Base-by-base conservation (phyloP, 2,797 vertebrate species). In the Schizopygopsis malacanthus region DNA sequence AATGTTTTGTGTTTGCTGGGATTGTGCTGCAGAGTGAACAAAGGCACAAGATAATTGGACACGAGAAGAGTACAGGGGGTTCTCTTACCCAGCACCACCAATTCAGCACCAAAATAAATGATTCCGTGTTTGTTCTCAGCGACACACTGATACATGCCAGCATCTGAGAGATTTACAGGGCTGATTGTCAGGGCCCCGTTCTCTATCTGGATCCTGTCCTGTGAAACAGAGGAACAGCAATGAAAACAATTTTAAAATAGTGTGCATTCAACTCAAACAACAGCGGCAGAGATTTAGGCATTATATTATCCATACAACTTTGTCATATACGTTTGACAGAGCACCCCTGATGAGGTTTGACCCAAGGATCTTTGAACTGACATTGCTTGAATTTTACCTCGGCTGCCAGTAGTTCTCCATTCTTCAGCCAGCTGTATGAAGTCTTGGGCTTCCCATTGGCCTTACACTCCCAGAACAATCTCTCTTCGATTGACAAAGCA, bases 61-160 rank as follows among this genome's bases (percentile, higher is more conserved):
- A 69, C 20, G 16, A 37, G 25, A 65, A 76, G 13, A 25, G 13
- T 72, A 69, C 37, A 63, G 52, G 54, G 92, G 90, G 89, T 85
- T 90, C 91, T 90, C 96, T 96, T 96, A 99, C 98, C 98, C 92
- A 97, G 89, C 92, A 99, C 97, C 92, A 96, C 96, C 91, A 99
- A 96, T 90, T 98, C 96, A 61, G 98, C 97, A 82, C 96, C 97
- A 18, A 98, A 97, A 91, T 96, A 97, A 92, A 98, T 96, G 79
- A 97, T 92, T 20, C 98, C 97, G 4, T 99, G 97, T 92, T 98
- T 98, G 93, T 99, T 99, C 94, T 99, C 97, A 1, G 97, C 97
- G 92, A 98, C 93, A 92, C 98, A 99, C 54, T 99, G 98, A 94
- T 98, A 99, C 96, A 97, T 97, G 91, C 97, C 98, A 77, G 96